Base-by-base conservation (phyloP, 2,113 vertebrate genomes). In the Albula goreensis region DNA sequence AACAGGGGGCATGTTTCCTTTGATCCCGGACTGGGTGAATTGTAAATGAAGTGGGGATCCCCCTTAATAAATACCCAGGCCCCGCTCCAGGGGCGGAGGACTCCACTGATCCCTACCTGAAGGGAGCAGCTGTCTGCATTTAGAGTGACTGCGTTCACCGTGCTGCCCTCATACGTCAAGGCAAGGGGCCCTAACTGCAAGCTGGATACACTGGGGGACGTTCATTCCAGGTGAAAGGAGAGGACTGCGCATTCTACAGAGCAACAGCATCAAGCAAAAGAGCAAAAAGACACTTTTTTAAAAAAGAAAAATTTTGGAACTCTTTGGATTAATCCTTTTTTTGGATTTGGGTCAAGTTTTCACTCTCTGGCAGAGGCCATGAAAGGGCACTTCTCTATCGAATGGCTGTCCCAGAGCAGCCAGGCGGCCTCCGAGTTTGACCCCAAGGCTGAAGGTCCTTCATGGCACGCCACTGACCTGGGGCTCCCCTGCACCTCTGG, bases 371-470 rank as follows among this genome's bases (percentile, higher is more conserved):
- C 11, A 19, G 53, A 63, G 56, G 84, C 60, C 83, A 95, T 96
- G 95, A 93, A 91, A 53, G 91, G 92, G 83, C 89, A 88, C 7
- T 96, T 95, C 78, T 95, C 94, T 0, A 93, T 96, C 3, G 94
- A 96, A 85, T 96, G 95, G 95, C 94, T 96, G 89, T 93, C 95
- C 0, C 93, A 96, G 88, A 96, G 95, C 90, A 96, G 95, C 91
- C 92, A 91, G 89, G 31, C 82, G 0, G 82, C 84, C 0, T 85
- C 53, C 0, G 88, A 0, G 79, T 78, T 8, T 19, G 9, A 8
- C 17, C 8, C 25, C 9, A 52, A 0, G 82, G 51, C 2, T 3
- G 74, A 0, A 49, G 86, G 12, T 80, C 19, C 51, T 57, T 53
- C 50, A 77, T 79, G 52, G 66, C 63, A 15, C 50, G 66, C n/a